phyloP scores from a whole-genome alignment of 1,140 invertebrate genomes.

The Scaptomyza montana region DNA sequence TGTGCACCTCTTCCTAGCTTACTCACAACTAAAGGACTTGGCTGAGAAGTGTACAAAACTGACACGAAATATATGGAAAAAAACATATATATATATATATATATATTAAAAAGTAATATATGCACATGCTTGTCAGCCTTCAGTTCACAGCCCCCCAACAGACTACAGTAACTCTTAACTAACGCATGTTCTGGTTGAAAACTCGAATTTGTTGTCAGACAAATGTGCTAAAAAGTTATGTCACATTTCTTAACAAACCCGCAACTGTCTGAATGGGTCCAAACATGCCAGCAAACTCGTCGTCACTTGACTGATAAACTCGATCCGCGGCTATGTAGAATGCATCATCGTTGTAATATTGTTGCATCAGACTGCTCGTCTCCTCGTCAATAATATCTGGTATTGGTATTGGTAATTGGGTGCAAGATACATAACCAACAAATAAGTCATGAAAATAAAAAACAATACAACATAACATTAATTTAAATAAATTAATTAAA shows the following conservation, averaged over 20 bases:
- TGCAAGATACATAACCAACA: slow-evolving; percentile 6
- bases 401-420: no score
- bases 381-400: slow-evolving; percentile 76
- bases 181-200: slow-evolving; percentile 32
- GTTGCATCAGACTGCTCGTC: slow-evolving; percentile 73
- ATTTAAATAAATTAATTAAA: neutral
- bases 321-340: slow-evolving; percentile 82
- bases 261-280: slow-evolving; percentile 81
- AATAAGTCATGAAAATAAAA: slow-evolving; percentile 3
- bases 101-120: slow-evolving; percentile 78
- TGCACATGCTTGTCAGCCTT: slow-evolving; percentile 58
- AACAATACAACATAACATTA: slow-evolving; percentile 25
- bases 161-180: slow-evolving; percentile 16
- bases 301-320: slow-evolving; percentile 77
- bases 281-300: slow-evolving; percentile 82
- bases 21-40: slow-evolving; percentile 13
- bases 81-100: slow-evolving; percentile 27
- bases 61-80: slow-evolving; percentile 59
- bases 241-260: slow-evolving; percentile 59
- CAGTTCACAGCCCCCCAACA: slow-evolving; percentile 20
- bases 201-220: slow-evolving; percentile 36
- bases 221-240: slow-evolving; percentile 21
- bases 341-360: slow-evolving; percentile 79
- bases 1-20: slow-evolving; percentile 5
- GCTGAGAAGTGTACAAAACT: slow-evolving; percentile 37